Evolutionary conservation across 1,140 invertebrate genomes (phyloP).

Genomic region (Cydia amplana): DNA sequence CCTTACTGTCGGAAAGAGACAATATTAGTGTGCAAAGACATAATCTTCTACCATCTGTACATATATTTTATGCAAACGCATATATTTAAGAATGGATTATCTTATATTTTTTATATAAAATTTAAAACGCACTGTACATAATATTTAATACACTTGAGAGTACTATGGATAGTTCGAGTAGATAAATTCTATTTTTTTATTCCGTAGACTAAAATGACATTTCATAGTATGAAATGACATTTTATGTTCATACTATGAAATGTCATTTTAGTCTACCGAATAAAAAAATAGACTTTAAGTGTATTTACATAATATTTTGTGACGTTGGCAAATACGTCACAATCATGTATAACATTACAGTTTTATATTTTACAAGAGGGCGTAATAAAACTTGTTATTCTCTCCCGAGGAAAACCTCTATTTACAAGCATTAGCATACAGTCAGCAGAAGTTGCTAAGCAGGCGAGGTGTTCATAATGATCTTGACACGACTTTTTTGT

Average conservation of each 20-base stretch:
- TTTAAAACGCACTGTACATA: constrained; percentile 27
- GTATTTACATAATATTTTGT: neutral
- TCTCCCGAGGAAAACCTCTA: neutral
- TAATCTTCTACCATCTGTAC: constrained; percentile 28
- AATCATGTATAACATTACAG: neutral
- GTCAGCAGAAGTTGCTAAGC: too few relatives aligned
- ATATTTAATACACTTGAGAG: constrained; percentile 1
- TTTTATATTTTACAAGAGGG: neutral
- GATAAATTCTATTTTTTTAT: too few relatives aligned
- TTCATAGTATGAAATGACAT: too few relatives aligned
- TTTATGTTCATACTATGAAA: too few relatives aligned
- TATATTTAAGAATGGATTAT: constrained; percentile 14
- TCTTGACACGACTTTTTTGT: too few relatives aligned
- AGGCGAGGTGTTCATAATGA: too few relatives aligned
- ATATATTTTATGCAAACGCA: constrained; percentile 25
- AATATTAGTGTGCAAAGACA: neutral
- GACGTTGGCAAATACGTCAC: neutral
- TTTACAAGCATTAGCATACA: constrained; percentile 7
- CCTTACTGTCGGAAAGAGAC: neutral
- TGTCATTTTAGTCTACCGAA: too few relatives aligned
- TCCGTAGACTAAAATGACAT: too few relatives aligned
- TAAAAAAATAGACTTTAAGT: too few relatives aligned
- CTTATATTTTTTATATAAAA: constrained; percentile 17
- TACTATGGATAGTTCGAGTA: neutral
- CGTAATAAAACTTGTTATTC: neutral